These are phyloP conservation scores for Marmota flaviventris DNA, from an alignment of 2,113 vertebrate genomes.

Conservation along the genomic window DNA sequence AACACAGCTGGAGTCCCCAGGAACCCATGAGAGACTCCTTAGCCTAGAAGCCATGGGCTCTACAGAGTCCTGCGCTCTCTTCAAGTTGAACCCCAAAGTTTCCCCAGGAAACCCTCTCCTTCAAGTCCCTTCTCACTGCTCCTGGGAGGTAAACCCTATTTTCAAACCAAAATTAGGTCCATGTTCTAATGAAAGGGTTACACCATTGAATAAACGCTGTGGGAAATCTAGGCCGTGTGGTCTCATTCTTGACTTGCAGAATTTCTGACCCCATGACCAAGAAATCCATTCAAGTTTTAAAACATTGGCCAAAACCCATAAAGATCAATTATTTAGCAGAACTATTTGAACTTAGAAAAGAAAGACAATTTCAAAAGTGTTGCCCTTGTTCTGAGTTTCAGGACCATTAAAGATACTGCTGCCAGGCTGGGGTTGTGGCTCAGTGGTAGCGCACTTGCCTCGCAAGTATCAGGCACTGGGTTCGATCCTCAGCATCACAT, in stretches of 20 bases:
- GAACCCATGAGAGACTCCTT: not conserved
- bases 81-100: not conserved
- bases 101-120: not conserved
- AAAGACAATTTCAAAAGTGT: not conserved
- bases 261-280: not conserved
- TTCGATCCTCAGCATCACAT: no score
- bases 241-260: not conserved
- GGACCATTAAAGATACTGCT: not conserved
- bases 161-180: not conserved
- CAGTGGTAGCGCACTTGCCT: no score
- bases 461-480: no score
- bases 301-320: not conserved
- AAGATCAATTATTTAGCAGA: not conserved
- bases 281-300: not conserved
- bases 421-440: no score
- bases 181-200: not conserved
- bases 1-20: not conserved
- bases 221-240: not conserved
- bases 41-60: not conserved
- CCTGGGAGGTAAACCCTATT: not conserved
- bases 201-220: not conserved
- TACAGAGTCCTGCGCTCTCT: rapidly evolving
- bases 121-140: not conserved
- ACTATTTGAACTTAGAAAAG: slow-evolving; percentile 26
- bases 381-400: not conserved